A percentile compares a stretch with the other conserved stretches of the same genome.
Evolutionary conservation across 2,888 invertebrate genomes (phyloP).

Genomic region (Luffia ferchaultella): DNA sequence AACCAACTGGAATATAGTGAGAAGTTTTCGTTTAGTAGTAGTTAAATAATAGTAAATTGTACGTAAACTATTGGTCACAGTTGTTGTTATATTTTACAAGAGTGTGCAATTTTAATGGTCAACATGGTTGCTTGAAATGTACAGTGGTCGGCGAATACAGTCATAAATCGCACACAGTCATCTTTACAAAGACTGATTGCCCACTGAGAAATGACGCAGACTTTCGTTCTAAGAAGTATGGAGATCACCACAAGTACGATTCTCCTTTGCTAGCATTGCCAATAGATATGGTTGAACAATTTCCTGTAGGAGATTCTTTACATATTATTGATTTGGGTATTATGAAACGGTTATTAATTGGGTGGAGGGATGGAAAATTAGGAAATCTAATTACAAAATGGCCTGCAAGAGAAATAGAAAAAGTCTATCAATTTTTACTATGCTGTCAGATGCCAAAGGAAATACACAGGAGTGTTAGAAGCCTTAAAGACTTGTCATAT

Average conservation of each 20-base stretch:
- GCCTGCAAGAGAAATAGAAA: slow-evolving; percentile 12
- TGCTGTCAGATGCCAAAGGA: slow-evolving; percentile 13
- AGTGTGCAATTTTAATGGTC: slow-evolving; percentile 11
- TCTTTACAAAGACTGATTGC: not conserved
- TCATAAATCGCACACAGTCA: slow-evolving; percentile 15
- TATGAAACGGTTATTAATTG: slow-evolving; percentile 16
- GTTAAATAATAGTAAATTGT: too few species aligned
- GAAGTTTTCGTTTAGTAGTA: too few species aligned
- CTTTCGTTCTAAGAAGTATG: slow-evolving; percentile 1
- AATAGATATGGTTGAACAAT: slow-evolving; percentile 19
- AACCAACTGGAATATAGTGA: too few species aligned
- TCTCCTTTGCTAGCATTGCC: slow-evolving; percentile 12
- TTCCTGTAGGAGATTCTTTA: slow-evolving; percentile 18
- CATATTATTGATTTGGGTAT: slow-evolving; percentile 20
- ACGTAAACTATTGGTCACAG: too few species aligned
- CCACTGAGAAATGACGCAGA: slow-evolving; percentile 1
- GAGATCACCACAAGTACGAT: slow-evolving; percentile 3
- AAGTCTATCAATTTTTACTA: slow-evolving; percentile 10
- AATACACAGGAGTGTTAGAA: slow-evolving; percentile 15
- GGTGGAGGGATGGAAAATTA: slow-evolving; percentile 17
- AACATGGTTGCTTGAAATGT: slow-evolving; percentile 17
- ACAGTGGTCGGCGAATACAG: slow-evolving; percentile 18
- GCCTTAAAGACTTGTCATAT: slow-evolving; percentile 10
- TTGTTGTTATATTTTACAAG: too few species aligned
- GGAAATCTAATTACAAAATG: slow-evolving; percentile 14